Conservation (phyloP, 2,888 invertebrate species). For the Hemicrepidius hirtus region DNA sequence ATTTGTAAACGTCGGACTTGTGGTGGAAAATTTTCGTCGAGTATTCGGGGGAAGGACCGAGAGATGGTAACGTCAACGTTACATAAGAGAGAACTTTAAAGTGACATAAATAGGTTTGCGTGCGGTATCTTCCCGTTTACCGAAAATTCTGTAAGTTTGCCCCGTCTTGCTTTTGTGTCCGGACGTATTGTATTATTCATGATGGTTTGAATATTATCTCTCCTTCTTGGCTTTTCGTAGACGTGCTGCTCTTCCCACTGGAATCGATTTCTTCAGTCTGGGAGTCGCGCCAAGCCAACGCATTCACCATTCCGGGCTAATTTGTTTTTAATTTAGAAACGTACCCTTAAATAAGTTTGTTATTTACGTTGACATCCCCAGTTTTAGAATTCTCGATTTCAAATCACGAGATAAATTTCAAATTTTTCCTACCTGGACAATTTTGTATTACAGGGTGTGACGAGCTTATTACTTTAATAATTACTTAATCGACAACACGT, state of each 20-base stretch:
- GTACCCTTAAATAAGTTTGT: neutral
- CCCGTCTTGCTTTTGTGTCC: slow-evolving; percentile 15
- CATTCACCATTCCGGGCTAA: neutral
- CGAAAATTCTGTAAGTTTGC: slow-evolving; percentile 4
- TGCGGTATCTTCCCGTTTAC: slow-evolving; percentile 12
- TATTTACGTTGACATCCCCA: neutral
- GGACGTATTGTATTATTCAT: slow-evolving; percentile 22
- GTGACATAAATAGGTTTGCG: slow-evolving; percentile 27
- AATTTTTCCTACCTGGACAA: too few relatives aligned
- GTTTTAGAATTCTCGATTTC: too few relatives aligned
- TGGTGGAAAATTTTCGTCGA: slow-evolving; percentile 6
- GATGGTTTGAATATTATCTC: slow-evolving; percentile 17
- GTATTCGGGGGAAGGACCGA: neutral
- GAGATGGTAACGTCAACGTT: slow-evolving; percentile 11
- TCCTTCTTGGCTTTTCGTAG: slow-evolving; percentile 7
- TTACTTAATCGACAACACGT: slow-evolving; percentile 11
- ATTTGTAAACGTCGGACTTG: slow-evolving; percentile 15
- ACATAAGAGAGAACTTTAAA: slow-evolving; percentile 21
- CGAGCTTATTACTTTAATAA: neutral
- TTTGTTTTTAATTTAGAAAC: slow-evolving; percentile 9
- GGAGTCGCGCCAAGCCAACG: slow-evolving; percentile 18
- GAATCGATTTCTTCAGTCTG: slow-evolving; percentile 13
- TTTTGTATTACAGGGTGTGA: neutral
- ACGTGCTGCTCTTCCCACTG: slow-evolving; percentile 2
- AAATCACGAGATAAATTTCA: neutral